These are phyloP conservation scores for honey bee (Apis mellifera) DNA, from an alignment of 1,140 invertebrate genomes.

Conservation along the genomic window DNA sequence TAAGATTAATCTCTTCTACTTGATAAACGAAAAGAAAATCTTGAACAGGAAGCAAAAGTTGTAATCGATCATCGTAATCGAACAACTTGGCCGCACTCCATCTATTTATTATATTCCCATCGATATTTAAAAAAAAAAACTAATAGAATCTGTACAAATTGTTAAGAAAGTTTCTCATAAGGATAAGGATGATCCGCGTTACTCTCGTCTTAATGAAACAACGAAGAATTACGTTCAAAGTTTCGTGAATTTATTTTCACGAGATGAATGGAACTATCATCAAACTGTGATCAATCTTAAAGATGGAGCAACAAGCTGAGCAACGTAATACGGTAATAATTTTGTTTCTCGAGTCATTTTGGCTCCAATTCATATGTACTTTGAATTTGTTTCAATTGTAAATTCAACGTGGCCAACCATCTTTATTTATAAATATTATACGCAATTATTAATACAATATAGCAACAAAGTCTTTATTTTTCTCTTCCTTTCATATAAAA, in stretches of 20 bases:
- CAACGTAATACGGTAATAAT: constrained; percentile 6
- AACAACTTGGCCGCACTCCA: neutral
- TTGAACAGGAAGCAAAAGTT: neutral
- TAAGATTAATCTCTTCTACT: neutral
- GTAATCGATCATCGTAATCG: neutral
- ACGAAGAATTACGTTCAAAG: neutral
- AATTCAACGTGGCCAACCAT: neutral
- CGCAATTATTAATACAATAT: too few species aligned
- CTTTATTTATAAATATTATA: too few species aligned
- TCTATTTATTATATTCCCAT: too few species aligned
- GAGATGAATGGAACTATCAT: neutral
- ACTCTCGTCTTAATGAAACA: neutral
- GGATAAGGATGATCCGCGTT: neutral
- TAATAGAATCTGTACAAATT: too few species aligned
- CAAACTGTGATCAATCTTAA: neutral
- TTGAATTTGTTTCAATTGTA: neutral
- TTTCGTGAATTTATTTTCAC: neutral
- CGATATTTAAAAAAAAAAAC: too few species aligned
- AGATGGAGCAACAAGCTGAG: neutral
- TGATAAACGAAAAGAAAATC: neutral
- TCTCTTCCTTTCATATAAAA: too few species aligned
- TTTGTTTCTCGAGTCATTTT: neutral
- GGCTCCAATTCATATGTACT: neutral
- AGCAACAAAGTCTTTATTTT: too few species aligned
- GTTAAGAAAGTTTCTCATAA: neutral